Conservation (phyloP, 2,888 invertebrate genomes). For the Neoascia interrupta region DNA sequence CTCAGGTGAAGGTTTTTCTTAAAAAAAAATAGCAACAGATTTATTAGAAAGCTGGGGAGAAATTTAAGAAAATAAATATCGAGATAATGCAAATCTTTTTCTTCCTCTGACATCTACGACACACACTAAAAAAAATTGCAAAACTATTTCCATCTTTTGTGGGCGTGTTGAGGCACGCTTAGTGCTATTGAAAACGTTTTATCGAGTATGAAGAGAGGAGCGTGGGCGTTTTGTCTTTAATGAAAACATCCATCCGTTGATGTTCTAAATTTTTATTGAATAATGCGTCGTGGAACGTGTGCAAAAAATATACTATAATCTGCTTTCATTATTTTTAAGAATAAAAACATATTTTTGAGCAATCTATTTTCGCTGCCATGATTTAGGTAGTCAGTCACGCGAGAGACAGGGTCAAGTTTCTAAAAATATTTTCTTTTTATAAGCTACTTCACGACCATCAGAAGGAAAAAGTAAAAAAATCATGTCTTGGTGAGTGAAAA, state of each 20-base stretch:
- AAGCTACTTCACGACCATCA: neutral
- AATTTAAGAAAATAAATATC: neutral
- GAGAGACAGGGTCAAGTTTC: conserved; percentile 39
- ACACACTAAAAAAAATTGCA: neutral
- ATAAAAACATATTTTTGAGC: conserved; percentile 22
- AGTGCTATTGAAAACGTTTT: neutral
- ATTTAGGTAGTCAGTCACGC: conserved; percentile 15
- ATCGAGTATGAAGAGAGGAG: neutral
- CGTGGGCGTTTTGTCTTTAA: neutral
- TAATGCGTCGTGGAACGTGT: conserved; percentile 49
- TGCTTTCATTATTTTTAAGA: neutral
- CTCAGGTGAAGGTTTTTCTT: conserved; percentile 42
- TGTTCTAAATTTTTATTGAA: conserved; percentile 5
- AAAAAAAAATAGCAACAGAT: neutral
- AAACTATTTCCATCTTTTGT: neutral
- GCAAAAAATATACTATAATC: conserved; percentile 52
- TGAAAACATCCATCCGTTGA: neutral
- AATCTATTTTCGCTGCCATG: conserved; percentile 43
- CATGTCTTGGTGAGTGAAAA: neutral
- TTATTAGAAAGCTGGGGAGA: conserved; percentile 2
- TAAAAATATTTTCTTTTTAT: neutral
- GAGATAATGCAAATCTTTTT: neutral
- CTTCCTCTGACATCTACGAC: neutral
- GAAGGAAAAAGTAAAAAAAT: too few species aligned
- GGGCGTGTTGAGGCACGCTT: conserved; percentile 7